A percentile compares a stretch with the other conserved stretches of the same genome.
Evolutionary conservation across 2,797 vertebrate species (phyloP).

Genomic region (Eulemur mongoz): DNA sequence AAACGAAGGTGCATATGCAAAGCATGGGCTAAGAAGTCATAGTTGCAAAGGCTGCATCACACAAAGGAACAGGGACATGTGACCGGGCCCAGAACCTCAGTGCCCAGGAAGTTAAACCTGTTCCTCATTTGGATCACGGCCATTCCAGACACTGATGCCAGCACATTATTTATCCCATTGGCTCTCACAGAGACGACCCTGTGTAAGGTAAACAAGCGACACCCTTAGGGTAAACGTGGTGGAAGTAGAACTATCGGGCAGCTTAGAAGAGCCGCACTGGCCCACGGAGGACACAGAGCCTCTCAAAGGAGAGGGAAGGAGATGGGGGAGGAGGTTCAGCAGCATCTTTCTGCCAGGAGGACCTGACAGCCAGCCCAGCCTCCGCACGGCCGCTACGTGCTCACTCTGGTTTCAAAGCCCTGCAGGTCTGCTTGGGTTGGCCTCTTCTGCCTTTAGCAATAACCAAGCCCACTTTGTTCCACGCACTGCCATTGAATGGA

Average conservation of each 20-base stretch:
- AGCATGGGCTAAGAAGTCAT: neutral
- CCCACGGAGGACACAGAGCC: neutral
- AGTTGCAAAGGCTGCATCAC: neutral
- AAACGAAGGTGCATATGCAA: neutral
- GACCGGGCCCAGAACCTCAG: fast-evolving
- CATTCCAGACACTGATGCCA: neutral
- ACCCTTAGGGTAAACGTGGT: neutral
- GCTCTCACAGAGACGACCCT: neutral
- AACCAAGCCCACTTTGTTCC: neutral
- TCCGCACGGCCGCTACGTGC: fast-evolving
- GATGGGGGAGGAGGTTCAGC: neutral
- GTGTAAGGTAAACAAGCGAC: neutral
- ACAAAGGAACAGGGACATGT: fast-evolving
- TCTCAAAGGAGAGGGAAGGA: neutral
- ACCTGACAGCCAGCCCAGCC: neutral
- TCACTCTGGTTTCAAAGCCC: neutral
- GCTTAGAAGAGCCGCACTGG: fast-evolving
- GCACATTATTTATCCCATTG: neutral
- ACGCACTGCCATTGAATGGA: neutral
- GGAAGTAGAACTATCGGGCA: neutral
- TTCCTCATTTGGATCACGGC: neutral
- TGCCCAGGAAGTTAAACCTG: neutral
- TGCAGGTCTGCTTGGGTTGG: neutral
- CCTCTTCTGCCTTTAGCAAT: neutral
- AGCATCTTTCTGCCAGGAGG: neutral